Evolutionary conservation across 2,888 invertebrate genomes (phyloP).

Genomic region (Coelinius sp.): DNA sequence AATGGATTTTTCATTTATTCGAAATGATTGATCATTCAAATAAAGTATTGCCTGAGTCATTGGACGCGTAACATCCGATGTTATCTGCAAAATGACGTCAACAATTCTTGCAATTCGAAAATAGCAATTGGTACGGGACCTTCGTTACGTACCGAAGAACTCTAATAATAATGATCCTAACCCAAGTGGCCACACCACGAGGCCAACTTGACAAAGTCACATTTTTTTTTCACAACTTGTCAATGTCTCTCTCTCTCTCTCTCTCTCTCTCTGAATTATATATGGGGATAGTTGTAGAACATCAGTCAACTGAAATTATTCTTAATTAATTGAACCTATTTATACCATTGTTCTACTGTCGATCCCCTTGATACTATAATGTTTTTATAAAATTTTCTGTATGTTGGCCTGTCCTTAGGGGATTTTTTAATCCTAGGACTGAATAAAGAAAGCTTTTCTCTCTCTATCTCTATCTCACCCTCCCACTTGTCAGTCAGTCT

Average conservation of each 20-base stretch:
- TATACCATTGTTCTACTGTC: no score
- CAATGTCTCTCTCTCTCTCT: not conserved
- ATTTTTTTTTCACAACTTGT: not conserved
- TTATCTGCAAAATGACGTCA: constrained; percentile 13
- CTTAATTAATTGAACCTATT: no score
- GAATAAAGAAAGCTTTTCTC: no score
- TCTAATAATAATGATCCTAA: constrained; percentile 36
- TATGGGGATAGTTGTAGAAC: no score
- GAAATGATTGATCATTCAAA: no score
- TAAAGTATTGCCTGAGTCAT: not conserved
- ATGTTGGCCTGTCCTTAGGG: no score
- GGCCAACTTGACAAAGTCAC: constrained; percentile 30
- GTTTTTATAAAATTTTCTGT: no score
- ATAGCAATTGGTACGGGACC: constrained; percentile 33
- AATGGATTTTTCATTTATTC: not conserved
- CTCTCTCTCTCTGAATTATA: not conserved
- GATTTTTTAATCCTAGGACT: no score
- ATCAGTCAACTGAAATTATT: no score
- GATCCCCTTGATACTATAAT: no score
- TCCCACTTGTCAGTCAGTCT: constrained; percentile 1
- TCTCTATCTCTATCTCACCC: not conserved
- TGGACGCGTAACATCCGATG: not conserved
- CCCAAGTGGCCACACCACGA: constrained; percentile 27
- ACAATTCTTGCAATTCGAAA: constrained; percentile 13
- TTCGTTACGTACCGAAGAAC: constrained; percentile 32